Conservation (phyloP, 2,113 vertebrate species). For the Leptodactylus fuscus region DNA sequence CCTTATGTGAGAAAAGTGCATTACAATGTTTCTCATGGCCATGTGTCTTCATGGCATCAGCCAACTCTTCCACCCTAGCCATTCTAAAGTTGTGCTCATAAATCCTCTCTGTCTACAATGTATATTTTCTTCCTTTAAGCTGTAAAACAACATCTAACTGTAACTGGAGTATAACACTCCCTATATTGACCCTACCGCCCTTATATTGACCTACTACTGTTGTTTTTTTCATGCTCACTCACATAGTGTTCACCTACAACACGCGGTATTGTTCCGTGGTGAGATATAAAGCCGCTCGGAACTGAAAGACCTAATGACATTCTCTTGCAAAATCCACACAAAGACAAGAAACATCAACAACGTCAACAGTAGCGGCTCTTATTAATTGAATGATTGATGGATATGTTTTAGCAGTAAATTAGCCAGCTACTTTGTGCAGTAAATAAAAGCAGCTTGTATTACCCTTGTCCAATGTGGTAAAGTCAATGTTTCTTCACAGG, state of each 20-base stretch:
- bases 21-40: no score
- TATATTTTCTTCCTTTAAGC: no score
- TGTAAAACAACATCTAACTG: no score
- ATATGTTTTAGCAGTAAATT: slow-evolving; percentile 11
- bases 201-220: not conserved
- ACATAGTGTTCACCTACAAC: not conserved
- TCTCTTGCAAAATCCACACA: not conserved
- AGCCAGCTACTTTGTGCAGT: not conserved
- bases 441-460: not conserved
- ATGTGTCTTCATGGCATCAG: no score
- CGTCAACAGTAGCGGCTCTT: not conserved
- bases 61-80: no score
- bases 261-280: not conserved
- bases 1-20: no score
- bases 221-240: not conserved
- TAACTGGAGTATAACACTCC: no score
- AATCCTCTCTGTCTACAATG: no score
- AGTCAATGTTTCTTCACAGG: slow-evolving; percentile 1
- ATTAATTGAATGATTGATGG: slow-evolving; percentile 14
- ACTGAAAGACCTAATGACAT: not conserved
- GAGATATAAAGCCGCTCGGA: not conserved
- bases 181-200: not conserved
- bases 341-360: slow-evolving; percentile 1
- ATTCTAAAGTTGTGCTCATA: no score
- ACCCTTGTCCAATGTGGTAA: not conserved